Evolutionary conservation across 2,113 vertebrate genomes (phyloP).

Genomic region (Anolis carolinensis): DNA sequence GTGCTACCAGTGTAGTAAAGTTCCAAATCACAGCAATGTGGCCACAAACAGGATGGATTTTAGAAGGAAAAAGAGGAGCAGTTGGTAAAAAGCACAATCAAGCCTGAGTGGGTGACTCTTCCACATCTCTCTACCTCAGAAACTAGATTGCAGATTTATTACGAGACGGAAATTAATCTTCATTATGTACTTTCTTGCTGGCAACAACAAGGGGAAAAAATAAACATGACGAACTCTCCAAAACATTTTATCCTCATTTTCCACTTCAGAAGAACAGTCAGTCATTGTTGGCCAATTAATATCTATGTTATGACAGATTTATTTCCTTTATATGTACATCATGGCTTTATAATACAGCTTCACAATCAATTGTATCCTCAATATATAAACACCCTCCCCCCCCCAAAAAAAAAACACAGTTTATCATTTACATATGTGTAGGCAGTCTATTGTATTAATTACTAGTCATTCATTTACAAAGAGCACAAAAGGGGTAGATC

Average conservation of each 20-base stretch:
- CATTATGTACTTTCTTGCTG: not conserved
- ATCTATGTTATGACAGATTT: not conserved
- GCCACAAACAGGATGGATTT: not conserved
- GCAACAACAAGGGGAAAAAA: not conserved
- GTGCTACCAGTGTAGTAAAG: not conserved
- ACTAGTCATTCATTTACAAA: not conserved
- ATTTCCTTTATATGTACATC: not conserved
- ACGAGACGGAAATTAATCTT: not conserved
- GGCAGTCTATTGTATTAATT: slow-evolving; percentile 2
- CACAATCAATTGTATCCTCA: not conserved
- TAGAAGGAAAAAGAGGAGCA: not conserved
- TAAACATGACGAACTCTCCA: not conserved
- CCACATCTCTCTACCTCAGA: not conserved
- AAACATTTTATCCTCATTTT: slow-evolving; percentile 2
- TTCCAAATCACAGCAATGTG: not conserved
- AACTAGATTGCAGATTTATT: slow-evolving; percentile 1
- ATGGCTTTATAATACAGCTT: not conserved
- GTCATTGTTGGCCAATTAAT: slow-evolving; percentile 2
- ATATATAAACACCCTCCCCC: not conserved
- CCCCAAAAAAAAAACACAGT: not conserved
- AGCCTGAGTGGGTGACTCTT: not conserved
- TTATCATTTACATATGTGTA: slow-evolving; percentile 18
- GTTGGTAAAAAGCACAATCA: not conserved
- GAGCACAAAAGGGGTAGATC: not conserved
- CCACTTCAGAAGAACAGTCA: slow-evolving; percentile 11